These are phyloP conservation scores for Amphimallon solstitiale DNA, from an alignment of 2,888 invertebrate species.

Conservation along the genomic window DNA sequence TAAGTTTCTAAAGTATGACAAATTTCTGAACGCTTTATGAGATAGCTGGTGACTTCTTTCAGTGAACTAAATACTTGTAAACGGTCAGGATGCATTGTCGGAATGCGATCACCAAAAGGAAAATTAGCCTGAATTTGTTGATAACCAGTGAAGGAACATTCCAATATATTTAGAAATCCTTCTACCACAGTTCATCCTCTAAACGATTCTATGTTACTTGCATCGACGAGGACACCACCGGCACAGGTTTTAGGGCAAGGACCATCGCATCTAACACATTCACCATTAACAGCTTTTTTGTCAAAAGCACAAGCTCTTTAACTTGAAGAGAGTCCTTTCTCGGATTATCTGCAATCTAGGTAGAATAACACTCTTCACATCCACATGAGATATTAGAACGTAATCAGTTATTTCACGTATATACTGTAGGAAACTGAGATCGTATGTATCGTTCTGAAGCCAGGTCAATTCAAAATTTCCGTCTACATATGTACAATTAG, in stretches of 20 bases:
- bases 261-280: slow-evolving; percentile 93
- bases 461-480: slow-evolving; percentile 98
- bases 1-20: slow-evolving; percentile 92
- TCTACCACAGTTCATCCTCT: slow-evolving; percentile 94
- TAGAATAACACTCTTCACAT: slow-evolving; percentile 84
- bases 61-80: slow-evolving; percentile 91
- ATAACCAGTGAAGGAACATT: slow-evolving; percentile 89
- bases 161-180: slow-evolving; percentile 89
- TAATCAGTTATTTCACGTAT: slow-evolving; percentile 97
- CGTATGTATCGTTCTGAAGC: slow-evolving; percentile 86
- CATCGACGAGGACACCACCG: slow-evolving; percentile 81
- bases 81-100: slow-evolving; percentile 84
- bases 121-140: slow-evolving; percentile 84
- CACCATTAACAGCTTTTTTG: slow-evolving; percentile 88
- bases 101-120: slow-evolving; percentile 81
- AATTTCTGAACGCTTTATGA: slow-evolving; percentile 87
- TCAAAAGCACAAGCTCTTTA: slow-evolving; percentile 89
- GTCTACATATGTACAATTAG: slow-evolving; percentile 97
- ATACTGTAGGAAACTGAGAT: slow-evolving; percentile 90
- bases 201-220: slow-evolving; percentile 89
- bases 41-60: slow-evolving; percentile 90
- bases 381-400: slow-evolving; percentile 93
- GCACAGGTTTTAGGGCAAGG: slow-evolving; percentile 95
- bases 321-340: slow-evolving; percentile 88
- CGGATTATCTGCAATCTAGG: slow-evolving; percentile 93